phyloP scores from a whole-genome alignment of 2,888 invertebrate genomes.

The Syritta pipiens region DNA sequence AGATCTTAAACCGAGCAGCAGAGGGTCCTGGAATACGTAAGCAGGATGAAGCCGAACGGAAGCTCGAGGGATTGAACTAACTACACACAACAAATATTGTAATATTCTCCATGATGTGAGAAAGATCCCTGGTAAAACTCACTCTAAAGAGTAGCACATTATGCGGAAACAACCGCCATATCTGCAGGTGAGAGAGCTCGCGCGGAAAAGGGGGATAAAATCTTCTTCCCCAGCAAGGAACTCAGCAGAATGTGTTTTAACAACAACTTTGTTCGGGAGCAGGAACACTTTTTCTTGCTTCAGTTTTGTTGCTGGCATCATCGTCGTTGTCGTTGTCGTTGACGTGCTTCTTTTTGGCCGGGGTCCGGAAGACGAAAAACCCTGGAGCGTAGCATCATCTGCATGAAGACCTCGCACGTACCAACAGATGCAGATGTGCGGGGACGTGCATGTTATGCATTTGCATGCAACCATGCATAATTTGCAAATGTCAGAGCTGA shows the following conservation, averaged over 20 bases:
- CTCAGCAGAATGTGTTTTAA: constrained; percentile 21
- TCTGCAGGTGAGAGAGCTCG: constrained; percentile 43
- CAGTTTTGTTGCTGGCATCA: not conserved
- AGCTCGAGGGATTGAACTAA: constrained; percentile 38
- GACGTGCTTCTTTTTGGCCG: constrained; percentile 13
- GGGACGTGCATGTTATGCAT: constrained; percentile 51
- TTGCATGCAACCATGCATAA: constrained; percentile 65
- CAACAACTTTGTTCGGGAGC: constrained; percentile 19
- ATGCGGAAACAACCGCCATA: constrained; percentile 38
- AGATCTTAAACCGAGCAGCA: constrained; percentile 7
- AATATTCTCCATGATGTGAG: constrained; percentile 55
- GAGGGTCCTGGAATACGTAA: constrained; percentile 19
- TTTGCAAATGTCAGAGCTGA: constrained; percentile 65
- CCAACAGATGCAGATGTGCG: constrained; percentile 53
- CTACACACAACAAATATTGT: constrained; percentile 39
- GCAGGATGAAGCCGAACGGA: constrained; percentile 27
- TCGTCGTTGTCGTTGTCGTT: not conserved
- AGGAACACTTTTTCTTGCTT: not conserved
- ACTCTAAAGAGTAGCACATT: constrained; percentile 38
- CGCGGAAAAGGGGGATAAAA: constrained; percentile 25
- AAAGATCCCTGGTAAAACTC: constrained; percentile 41
- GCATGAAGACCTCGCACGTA: constrained; percentile 59
- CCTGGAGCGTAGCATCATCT: constrained; percentile 38
- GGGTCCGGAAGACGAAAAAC: constrained; percentile 36
- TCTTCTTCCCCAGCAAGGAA: not conserved